phyloP scores from a whole-genome alignment of 2,888 invertebrate species.

The Orthosia gothica region DNA sequence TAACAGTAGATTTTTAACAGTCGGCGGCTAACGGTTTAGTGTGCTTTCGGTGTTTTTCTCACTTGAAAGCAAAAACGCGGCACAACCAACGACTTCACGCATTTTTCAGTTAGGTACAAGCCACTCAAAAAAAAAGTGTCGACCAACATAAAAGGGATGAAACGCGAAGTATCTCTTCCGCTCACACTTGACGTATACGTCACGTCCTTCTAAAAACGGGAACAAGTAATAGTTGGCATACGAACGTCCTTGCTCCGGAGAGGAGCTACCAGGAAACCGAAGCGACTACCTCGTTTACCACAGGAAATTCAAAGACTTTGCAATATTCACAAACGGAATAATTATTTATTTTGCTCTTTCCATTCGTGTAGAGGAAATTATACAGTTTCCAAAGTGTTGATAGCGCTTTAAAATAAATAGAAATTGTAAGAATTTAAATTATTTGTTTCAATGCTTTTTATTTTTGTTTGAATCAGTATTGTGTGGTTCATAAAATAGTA shows the following conservation, averaged over 20 bases:
- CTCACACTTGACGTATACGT: neutral
- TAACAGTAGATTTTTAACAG: too few species aligned
- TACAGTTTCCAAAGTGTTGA: too few species aligned
- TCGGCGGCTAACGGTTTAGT: too few species aligned
- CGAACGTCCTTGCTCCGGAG: conserved; percentile 13
- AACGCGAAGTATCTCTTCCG: neutral
- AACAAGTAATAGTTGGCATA: conserved; percentile 49
- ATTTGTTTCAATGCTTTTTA: neutral
- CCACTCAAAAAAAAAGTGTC: neutral
- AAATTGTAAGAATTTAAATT: neutral
- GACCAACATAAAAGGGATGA: neutral
- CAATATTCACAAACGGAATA: conserved; percentile 60
- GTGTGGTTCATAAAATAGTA: neutral
- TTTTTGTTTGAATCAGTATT: neutral
- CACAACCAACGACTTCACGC: neutral
- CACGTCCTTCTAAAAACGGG: conserved; percentile 10
- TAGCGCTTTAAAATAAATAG: conserved; percentile 22
- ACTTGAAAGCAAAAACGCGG: neutral
- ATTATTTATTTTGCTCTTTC: conserved; percentile 63
- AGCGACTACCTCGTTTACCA: conserved; percentile 61
- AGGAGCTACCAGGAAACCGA: conserved; percentile 55
- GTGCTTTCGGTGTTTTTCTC: too few species aligned
- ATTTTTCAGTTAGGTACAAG: neutral
- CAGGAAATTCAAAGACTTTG: conserved; percentile 69
- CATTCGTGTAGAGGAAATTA: too few species aligned